Base-by-base conservation (phyloP, 2,888 invertebrate species). In the Lycaena phlaeas region DNA sequence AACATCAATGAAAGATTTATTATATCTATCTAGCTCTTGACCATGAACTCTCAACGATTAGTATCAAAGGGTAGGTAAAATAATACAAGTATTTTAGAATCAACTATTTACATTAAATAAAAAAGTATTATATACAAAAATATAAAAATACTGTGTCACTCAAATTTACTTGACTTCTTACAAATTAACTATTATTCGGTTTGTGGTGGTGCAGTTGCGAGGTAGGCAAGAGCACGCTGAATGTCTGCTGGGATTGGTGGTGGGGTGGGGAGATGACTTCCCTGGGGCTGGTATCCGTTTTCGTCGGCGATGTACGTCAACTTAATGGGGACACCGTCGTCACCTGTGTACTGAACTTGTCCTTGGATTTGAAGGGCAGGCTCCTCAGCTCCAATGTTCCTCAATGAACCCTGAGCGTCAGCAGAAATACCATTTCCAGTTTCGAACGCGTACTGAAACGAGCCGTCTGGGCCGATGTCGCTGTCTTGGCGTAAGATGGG, bases 161-260 rank as follows among this genome's bases (percentile, higher is more conserved):
- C 10, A 22, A 7, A 2, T 5, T 26, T 37, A 37, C 27, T 11
- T 9, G 12, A 34, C 25, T 40, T 31, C 25, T 30, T 17, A 25
- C 10, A 12, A 29, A 14, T 22, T 15, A 15, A 27, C 42, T 45
- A 47, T 41, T 46, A 46, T 46, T 54, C 48, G 29, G 74, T 61
- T 46, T 81, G 85, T 14, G 87, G 88, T 10, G 90, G 88, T 31
- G 89, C 87, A 14, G 88, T 87, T 18, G 90, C 90, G 49, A 90
- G 84, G 64, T 86, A 90, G 27, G 86, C 90, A 34, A 91, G 70
- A 15, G 90, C 87, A 41, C 87, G 86, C 56, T 89, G 88, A 56
- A 92, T 92, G 40, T 87, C 89, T 44, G 82, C 87, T 38, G 92
- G 92, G 46, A 91, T 88, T 45, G 91, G 91, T 27, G 90, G 91